Percentiles rank a stretch among this genome's conserved stretches.
Conservation (phyloP, 2,113 vertebrate genomes). For the Sigmodon hispidus region DNA sequence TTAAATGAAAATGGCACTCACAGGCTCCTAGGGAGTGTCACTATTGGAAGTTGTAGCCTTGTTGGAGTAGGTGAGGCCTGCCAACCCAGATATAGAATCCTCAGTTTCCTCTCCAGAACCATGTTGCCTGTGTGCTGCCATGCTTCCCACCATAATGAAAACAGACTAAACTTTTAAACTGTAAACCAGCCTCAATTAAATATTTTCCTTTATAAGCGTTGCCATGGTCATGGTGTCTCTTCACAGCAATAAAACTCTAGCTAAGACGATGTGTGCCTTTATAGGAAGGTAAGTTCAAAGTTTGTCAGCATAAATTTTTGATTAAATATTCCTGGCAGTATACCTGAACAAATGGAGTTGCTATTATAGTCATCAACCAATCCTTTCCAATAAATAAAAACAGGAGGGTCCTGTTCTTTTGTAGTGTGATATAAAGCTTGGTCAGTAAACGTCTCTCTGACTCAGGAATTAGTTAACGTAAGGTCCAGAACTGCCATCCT, state of each 20-base stretch:
- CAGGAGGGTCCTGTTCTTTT: not conserved
- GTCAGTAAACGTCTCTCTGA: not conserved
- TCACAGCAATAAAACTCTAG: not conserved
- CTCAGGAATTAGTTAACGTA: not conserved
- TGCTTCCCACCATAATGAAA: not conserved
- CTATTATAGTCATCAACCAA: not conserved
- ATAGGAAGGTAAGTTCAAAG: not conserved
- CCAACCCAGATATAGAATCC: not conserved
- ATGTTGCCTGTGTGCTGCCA: not conserved
- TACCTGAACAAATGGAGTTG: not conserved
- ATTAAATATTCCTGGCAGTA: slow-evolving; percentile 11
- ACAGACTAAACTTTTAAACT: not conserved
- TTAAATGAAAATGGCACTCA: not conserved
- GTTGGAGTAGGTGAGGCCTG: not conserved
- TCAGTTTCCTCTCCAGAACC: not conserved
- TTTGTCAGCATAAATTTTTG: slow-evolving; percentile 28
- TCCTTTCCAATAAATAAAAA: not conserved
- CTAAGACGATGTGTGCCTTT: not conserved
- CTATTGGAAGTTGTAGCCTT: not conserved
- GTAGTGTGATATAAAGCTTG: not conserved
- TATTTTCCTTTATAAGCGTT: not conserved
- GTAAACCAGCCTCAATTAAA: not conserved
- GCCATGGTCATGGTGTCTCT: not conserved
- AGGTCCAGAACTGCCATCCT: not conserved
- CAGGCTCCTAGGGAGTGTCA: not conserved